These are phyloP conservation scores for Pteromalus puparum DNA, from an alignment of 1,140 invertebrate genomes.

Conservation along the genomic window DNA sequence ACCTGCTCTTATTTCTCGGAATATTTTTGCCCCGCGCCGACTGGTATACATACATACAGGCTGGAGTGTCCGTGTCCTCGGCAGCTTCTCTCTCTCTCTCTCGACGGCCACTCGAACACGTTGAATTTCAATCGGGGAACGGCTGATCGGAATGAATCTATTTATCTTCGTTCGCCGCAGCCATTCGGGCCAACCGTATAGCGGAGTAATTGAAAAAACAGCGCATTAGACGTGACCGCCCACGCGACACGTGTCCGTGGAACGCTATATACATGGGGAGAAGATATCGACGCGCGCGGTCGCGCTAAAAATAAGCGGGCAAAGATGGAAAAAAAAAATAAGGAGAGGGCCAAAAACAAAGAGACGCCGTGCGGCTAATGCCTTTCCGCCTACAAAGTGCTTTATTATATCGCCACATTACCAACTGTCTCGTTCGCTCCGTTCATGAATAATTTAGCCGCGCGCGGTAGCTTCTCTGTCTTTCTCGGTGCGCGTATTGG, in stretches of 20 bases:
- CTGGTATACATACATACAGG: no score
- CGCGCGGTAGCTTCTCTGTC: not conserved
- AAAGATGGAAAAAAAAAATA: slow-evolving; percentile 21
- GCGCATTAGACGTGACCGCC: not conserved
- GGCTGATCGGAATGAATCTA: slow-evolving; percentile 33
- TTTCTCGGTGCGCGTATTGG: not conserved
- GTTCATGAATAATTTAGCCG: slow-evolving; percentile 49
- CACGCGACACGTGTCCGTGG: slow-evolving; percentile 1
- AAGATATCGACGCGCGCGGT: not conserved
- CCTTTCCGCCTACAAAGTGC: slow-evolving; percentile 45
- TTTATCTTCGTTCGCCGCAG: slow-evolving; percentile 28
- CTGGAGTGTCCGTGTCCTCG: no score
- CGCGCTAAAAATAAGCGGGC: not conserved
- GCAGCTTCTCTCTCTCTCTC: no score
- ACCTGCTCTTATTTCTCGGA: no score
- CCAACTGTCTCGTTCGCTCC: slow-evolving; percentile 44
- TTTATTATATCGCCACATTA: slow-evolving; percentile 50
- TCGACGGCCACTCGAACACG: not conserved
- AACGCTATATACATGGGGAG: not conserved
- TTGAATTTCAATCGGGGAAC: slow-evolving; percentile 30
- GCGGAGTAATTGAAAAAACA: slow-evolving; percentile 22
- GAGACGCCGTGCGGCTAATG: not conserved
- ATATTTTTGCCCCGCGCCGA: no score
- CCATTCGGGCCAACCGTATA: not conserved
- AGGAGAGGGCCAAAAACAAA: not conserved